A percentile compares a stretch with the other conserved stretches of the same genome.
Evolutionary conservation across 2,113 vertebrate species (phyloP).

Genomic region (Urocolius indicus): DNA sequence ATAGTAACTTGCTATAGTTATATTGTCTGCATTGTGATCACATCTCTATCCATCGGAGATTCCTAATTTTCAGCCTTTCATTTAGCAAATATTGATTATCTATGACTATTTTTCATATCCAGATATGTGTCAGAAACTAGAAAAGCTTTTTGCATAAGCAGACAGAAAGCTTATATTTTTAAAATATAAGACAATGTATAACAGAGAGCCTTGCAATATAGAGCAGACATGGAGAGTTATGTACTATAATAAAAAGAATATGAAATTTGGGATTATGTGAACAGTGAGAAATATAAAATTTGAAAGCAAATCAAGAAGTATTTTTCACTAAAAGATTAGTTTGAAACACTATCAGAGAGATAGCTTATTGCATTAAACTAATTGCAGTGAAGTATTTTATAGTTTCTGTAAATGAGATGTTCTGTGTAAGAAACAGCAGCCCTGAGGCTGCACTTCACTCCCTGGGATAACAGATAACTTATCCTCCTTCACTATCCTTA

Average conservation of each 20-base stretch:
- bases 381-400: neutral
- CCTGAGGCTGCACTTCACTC: neutral
- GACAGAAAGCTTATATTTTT: neutral
- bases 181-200: neutral
- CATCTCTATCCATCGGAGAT: neutral
- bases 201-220: neutral
- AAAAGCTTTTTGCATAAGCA: neutral
- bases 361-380: neutral
- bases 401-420: neutral
- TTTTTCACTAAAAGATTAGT: neutral
- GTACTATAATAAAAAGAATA: neutral
- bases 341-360: neutral
- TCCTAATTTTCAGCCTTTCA: neutral
- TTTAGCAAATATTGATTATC: neutral
- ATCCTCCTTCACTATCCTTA: neutral
- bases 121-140: neutral
- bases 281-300: neutral
- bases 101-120: neutral
- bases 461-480: neutral
- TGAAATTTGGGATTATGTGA: neutral
- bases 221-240: neutral
- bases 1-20: neutral
- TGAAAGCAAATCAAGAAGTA: neutral
- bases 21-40: neutral
- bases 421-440: neutral